Base-by-base conservation (phyloP, 1,140 invertebrate genomes). In the Drosophila neocordata region DNA sequence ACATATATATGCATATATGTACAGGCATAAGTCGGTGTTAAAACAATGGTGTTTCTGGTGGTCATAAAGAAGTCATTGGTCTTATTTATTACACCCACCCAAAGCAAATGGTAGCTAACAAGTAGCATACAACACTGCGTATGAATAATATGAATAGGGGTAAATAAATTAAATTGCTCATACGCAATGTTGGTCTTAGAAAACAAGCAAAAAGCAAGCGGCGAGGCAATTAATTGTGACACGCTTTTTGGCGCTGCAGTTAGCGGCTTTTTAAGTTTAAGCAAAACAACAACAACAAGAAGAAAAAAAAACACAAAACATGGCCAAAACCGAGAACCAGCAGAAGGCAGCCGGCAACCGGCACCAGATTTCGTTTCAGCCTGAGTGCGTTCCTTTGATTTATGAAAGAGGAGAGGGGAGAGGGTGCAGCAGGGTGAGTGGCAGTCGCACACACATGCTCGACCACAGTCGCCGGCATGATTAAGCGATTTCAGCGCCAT, bases 401-500 rank as follows among this genome's bases (percentile, higher is more conserved):
- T 89, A 89, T 89, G 73, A 65, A 63, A 15, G 22, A 34, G 48
- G 60, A 34, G 35, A 61, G 64, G 13, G 57, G 27, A 18, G 35
- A 15, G 8, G 53, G 35, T 22, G 52, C 4, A 31, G 24, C 52
- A 24, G 31, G n/a, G 18, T 48, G 44, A 22, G 37, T 9, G 34
- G 41, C 59, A 13, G 15, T 51, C 56, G 5, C 27, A 51, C 65
- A 84, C 83, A 88, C 79, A 84, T 77, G 79, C 84, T 77, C 82
- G 66, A 73, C 77, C 82, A 61, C 81, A 85, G 60, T 76, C 66
- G 82, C 65, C 65, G 77, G 63, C 76, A 90, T 90, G 87, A 90
- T 90, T 80, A 90, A 90, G 87, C 88, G 87, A 87, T 90, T 85
- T 90, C 74, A 60, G 78, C 79, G 76, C 82, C 73, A 78, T 90